A percentile compares a stretch with the other conserved stretches of the same genome.
Evolutionary conservation across 2,113 vertebrate genomes (phyloP).

Genomic region (Hemiscyllium ocellatum): DNA sequence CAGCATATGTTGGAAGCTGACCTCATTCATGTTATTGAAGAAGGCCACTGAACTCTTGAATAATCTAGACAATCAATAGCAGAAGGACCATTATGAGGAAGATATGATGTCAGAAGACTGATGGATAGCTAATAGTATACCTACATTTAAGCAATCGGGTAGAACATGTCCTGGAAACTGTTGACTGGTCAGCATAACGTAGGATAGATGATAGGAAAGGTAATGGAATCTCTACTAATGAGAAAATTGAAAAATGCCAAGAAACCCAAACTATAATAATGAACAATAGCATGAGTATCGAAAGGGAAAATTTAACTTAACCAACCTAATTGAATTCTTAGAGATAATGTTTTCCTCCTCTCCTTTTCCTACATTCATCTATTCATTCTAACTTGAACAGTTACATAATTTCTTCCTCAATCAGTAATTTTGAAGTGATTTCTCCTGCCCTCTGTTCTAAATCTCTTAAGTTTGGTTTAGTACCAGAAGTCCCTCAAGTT

Average conservation of each 20-base stretch:
- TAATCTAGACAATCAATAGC: background rate
- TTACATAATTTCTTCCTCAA: background rate
- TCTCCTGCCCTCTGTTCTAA: background rate
- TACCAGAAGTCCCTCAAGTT: background rate
- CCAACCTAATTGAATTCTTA: background rate
- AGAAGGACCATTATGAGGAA: background rate
- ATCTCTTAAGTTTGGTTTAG: background rate
- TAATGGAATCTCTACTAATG: background rate
- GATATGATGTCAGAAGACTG: background rate
- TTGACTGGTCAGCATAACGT: background rate
- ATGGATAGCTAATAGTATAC: background rate
- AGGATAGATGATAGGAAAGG: background rate
- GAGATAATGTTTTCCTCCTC: background rate
- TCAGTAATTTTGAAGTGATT: background rate
- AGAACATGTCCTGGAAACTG: background rate
- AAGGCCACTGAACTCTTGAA: conserved; percentile 2
- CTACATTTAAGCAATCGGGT: background rate
- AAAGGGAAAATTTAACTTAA: background rate
- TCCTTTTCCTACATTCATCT: background rate
- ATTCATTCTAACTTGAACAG: background rate
- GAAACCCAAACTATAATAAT: background rate
- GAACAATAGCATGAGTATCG: background rate
- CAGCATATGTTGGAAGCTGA: background rate
- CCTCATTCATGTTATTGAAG: background rate
- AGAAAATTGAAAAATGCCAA: background rate